Percentiles rank a stretch among this genome's conserved stretches.
Conservation (phyloP, 1,140 invertebrate species). For the Drosophila lacertosa region DNA sequence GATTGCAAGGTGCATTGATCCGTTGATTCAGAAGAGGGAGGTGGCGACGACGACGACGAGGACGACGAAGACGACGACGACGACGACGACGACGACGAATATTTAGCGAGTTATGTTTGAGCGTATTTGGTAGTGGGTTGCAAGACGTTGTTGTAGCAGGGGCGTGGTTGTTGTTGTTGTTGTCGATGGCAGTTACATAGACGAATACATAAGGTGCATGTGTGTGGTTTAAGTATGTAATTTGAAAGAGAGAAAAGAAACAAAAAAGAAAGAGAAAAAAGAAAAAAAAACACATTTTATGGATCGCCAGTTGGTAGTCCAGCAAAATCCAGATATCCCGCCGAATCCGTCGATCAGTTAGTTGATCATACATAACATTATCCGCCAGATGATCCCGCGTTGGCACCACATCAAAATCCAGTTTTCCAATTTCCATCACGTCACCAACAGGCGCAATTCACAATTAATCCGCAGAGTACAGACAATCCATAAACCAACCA, state of each 20-base stretch:
- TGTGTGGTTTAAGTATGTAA: constrained; percentile 77
- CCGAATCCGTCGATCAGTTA: constrained; percentile 31
- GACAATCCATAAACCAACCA: constrained; percentile 59
- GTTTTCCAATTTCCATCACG: constrained; percentile 26
- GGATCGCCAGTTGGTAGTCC: constrained; percentile 27
- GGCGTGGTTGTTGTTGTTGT: constrained; percentile 59
- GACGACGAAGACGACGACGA: constrained; percentile 43
- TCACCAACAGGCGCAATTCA: constrained; percentile 16
- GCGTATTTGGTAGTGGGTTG: constrained; percentile 63
- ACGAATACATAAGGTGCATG: constrained; percentile 74
- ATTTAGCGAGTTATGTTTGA: constrained; percentile 48
- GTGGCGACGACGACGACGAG: constrained; percentile 5
- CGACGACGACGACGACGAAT: constrained; percentile 35
- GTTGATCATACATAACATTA: constrained; percentile 14
- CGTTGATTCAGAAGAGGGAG: constrained; percentile 44
- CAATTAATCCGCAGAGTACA: constrained; percentile 36
- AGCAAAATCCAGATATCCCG: constrained; percentile 30
- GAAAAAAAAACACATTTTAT: constrained; percentile 66
- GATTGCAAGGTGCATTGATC: constrained; percentile 52
- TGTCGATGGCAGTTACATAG: constrained; percentile 60
- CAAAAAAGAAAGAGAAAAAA: constrained; percentile 82
- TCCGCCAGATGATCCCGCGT: constrained; percentile 59
- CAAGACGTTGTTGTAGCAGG: constrained; percentile 41
- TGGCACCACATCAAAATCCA: constrained; percentile 69
- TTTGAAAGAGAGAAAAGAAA: constrained; percentile 84